These are phyloP conservation scores for Pluvianellus socialis DNA, from an alignment of 2,113 vertebrate species.

Conservation along the genomic window DNA sequence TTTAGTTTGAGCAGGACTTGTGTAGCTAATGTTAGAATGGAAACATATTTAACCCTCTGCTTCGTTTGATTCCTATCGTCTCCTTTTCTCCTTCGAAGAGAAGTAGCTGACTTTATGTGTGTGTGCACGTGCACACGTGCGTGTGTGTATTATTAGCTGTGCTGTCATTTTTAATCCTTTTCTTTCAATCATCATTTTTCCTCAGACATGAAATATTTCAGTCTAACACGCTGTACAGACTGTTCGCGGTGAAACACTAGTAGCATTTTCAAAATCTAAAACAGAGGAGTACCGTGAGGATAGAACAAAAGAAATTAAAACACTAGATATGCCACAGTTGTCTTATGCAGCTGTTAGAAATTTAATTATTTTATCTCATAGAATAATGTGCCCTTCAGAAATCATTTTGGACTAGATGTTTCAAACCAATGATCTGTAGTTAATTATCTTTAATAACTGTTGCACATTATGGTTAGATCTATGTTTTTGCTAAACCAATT, in stretches of 20 bases:
- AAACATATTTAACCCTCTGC: conserved; percentile 61
- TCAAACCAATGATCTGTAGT: conserved; percentile 88
- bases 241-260: conserved; percentile 66
- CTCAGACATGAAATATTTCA: conserved; percentile 75
- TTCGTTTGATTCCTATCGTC: conserved; percentile 12
- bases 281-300: conserved; percentile 74
- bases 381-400: conserved; percentile 89
- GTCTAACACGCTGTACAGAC: conserved; percentile 69
- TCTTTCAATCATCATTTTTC: conserved; percentile 77
- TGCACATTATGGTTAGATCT: conserved; percentile 89
- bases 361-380: conserved; percentile 89
- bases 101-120: conserved; percentile 40
- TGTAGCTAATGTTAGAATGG: conserved; percentile 50
- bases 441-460: conserved; percentile 91
- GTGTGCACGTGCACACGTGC: conserved; percentile 31
- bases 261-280: conserved; percentile 76
- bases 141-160: conserved; percentile 69
- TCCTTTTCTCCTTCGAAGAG: conserved; percentile 25
- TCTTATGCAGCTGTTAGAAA: conserved; percentile 85
- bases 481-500: conserved; percentile 90
- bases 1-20: conserved; percentile 43
- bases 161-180: conserved; percentile 74
- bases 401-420: conserved; percentile 88
- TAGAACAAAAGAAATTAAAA: conserved; percentile 87
- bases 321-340: conserved; percentile 78